Conservation (phyloP, 1,140 invertebrate genomes). For the Meloidogyne hapla region DNA sequence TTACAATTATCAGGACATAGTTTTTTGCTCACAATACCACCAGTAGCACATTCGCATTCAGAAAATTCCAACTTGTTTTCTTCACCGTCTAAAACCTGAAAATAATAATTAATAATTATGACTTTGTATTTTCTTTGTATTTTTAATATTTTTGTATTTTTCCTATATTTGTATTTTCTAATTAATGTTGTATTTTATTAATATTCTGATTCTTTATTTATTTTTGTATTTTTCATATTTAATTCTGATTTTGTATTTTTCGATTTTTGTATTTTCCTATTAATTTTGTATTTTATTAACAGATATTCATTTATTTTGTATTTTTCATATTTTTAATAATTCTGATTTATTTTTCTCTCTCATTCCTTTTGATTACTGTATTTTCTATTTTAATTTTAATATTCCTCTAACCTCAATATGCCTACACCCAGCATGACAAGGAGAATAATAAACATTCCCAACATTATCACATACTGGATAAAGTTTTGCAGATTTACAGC, state of each 20-base stretch:
- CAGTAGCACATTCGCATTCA: conserved; percentile 56
- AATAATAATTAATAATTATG: neutral
- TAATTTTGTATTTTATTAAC: no score
- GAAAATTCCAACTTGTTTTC: conserved; percentile 47
- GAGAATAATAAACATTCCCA: conserved; percentile 58
- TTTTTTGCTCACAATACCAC: conserved; percentile 56
- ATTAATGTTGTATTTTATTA: no score
- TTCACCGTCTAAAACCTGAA: neutral
- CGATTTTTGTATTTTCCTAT: no score
- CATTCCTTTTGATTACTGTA: conserved; percentile 48
- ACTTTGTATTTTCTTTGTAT: neutral
- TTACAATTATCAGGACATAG: conserved; percentile 37
- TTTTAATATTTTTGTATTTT: no score
- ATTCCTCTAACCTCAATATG: neutral
- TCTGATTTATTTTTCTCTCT: conserved; percentile 17
- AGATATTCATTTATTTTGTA: no score
- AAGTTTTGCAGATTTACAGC: conserved; percentile 55
- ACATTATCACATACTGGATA: conserved; percentile 60
- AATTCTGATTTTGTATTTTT: no score
- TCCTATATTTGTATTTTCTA: no score
- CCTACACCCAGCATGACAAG: conserved; percentile 62
- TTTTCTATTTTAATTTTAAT: neutral
- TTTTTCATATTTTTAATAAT: no score
- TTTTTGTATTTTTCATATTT: no score
- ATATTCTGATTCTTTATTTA: no score